These are phyloP conservation scores for Phrynosoma blainvillii DNA, from an alignment of 2,113 vertebrate genomes.

Conservation along the genomic window DNA sequence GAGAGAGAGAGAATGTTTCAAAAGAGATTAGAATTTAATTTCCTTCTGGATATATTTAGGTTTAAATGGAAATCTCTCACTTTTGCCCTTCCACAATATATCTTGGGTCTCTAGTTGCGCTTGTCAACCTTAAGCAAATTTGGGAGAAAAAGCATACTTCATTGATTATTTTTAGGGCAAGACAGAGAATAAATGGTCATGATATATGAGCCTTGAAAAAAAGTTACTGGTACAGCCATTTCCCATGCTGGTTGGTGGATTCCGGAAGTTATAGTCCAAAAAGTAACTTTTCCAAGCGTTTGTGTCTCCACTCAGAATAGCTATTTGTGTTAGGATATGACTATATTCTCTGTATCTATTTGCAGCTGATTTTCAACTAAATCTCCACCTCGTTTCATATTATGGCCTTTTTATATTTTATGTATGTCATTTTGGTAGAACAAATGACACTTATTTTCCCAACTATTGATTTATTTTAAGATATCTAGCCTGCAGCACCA, in stretches of 20 bases:
- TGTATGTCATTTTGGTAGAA: not conserved
- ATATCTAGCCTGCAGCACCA: not conserved
- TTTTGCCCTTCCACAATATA: conserved; percentile 32
- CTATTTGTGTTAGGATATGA: not conserved
- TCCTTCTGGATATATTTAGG: conserved; percentile 11
- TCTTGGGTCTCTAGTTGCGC: conserved; percentile 10
- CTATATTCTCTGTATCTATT: not conserved
- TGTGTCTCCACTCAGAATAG: not conserved
- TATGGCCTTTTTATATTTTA: not conserved
- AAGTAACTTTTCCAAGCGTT: too few relatives aligned
- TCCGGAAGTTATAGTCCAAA: not conserved
- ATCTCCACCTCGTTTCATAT: not conserved
- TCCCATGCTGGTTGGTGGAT: not conserved
- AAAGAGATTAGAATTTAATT: conserved; percentile 49
- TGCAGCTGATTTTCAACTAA: not conserved
- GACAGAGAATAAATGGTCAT: conserved; percentile 19
- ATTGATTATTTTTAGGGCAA: not conserved
- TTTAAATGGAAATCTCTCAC: conserved; percentile 44
- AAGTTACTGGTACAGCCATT: not conserved
- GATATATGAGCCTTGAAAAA: not conserved
- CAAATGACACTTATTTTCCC: not conserved
- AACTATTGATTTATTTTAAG: not conserved
- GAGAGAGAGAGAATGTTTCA: conserved; percentile 21
- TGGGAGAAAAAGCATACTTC: conserved; percentile 9
- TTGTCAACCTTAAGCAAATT: conserved; percentile 25